phyloP scores from a whole-genome alignment of 2,888 invertebrate genomes.

The Melolontha melolontha region DNA sequence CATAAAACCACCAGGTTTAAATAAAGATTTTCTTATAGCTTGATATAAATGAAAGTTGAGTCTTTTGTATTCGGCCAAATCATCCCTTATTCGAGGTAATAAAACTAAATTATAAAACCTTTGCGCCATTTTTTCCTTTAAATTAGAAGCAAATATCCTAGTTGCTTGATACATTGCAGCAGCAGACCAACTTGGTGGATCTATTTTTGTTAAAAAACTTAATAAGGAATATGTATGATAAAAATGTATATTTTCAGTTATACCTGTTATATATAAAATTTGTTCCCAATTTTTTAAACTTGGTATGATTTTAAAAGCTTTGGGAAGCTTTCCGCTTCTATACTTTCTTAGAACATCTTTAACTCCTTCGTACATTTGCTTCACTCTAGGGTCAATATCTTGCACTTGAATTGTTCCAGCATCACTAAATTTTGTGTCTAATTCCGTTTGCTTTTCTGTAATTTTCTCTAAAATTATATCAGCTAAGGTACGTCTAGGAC shows the following conservation, averaged over 20 bases:
- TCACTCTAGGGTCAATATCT: constrained; percentile 86
- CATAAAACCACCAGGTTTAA: constrained; percentile 98
- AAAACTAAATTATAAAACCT: constrained; percentile 94
- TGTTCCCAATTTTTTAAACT: constrained; percentile 95
- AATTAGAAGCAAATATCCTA: constrained; percentile 95
- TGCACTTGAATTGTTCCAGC: constrained; percentile 79
- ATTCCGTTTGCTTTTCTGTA: constrained; percentile 91
- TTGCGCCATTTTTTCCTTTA: constrained; percentile 97
- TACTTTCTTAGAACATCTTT: constrained; percentile 88
- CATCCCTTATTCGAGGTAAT: constrained; percentile 92
- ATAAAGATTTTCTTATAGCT: constrained; percentile 91
- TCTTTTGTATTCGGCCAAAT: constrained; percentile 93
- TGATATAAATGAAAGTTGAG: constrained; percentile 97
- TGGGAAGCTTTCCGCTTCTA: constrained; percentile 96
- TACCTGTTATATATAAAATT: constrained; percentile 80
- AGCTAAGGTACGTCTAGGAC: constrained; percentile 77
- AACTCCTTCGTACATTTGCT: constrained; percentile 91
- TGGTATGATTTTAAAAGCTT: constrained; percentile 97
- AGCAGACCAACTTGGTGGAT: constrained; percentile 97
- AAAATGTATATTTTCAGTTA: constrained; percentile 30
- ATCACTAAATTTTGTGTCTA: constrained; percentile 88
- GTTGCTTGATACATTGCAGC: constrained; percentile 97
- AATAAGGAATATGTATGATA: background rate
- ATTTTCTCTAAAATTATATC: constrained; percentile 95
- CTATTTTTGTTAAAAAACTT: constrained; percentile 62